Percentiles rank a stretch among this genome's conserved stretches.
Conservation (phyloP, 2,888 invertebrate genomes). For the Dermolepida albohirtum region DNA sequence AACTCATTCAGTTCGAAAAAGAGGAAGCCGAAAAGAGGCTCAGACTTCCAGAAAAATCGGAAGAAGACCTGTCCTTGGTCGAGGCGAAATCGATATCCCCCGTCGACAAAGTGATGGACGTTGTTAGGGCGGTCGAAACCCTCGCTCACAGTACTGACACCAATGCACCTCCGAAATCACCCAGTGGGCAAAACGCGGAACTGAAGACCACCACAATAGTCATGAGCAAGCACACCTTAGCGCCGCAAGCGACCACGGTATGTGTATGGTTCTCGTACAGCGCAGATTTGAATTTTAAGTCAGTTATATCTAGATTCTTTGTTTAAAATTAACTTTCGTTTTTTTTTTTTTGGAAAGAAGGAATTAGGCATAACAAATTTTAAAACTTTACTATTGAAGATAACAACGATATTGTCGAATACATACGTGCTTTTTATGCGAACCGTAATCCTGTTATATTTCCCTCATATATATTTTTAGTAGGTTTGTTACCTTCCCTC, state of each 20-base stretch:
- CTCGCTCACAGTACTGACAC: slow-evolving; percentile 73
- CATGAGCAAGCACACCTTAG: slow-evolving; percentile 93
- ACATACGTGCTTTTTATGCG: too few relatives aligned
- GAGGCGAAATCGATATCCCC: slow-evolving; percentile 82
- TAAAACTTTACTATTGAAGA: too few relatives aligned
- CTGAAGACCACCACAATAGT: slow-evolving; percentile 91
- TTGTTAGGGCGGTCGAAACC: slow-evolving; percentile 89
- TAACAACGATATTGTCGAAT: too few relatives aligned
- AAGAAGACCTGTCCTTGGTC: slow-evolving; percentile 62
- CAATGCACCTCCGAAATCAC: slow-evolving; percentile 79
- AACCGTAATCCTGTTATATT: too few relatives aligned
- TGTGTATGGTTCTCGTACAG: slow-evolving; percentile 57
- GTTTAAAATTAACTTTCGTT: too few relatives aligned
- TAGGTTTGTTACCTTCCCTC: too few relatives aligned
- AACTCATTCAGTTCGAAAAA: slow-evolving; percentile 80
- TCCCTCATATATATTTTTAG: too few relatives aligned
- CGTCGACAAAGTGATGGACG: slow-evolving; percentile 86
- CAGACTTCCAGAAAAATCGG: slow-evolving; percentile 61
- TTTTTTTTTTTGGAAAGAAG: too few relatives aligned
- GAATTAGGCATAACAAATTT: too few relatives aligned
- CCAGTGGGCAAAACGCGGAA: slow-evolving; percentile 70
- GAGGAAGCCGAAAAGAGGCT: slow-evolving; percentile 70
- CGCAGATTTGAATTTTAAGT: too few relatives aligned
- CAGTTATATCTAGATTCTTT: too few relatives aligned
- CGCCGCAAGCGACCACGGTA: slow-evolving; percentile 75